phyloP scores from a whole-genome alignment of 2,797 vertebrate genomes.

The Amazonetta brasiliensis region DNA sequence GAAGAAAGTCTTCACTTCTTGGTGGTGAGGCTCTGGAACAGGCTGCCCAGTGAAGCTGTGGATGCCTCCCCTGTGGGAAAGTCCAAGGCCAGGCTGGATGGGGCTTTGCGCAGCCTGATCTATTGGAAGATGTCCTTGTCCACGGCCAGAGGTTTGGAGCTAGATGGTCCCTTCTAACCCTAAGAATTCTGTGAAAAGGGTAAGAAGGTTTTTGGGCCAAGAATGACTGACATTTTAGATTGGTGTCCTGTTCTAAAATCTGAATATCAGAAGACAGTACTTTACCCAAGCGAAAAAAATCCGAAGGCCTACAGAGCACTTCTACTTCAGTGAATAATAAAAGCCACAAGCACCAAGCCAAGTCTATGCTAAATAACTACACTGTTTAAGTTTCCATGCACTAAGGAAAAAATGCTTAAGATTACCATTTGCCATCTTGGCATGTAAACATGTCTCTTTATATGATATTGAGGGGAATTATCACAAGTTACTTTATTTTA shows the following conservation, averaged over 20 bases:
- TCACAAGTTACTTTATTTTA: background rate
- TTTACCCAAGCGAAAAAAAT: background rate
- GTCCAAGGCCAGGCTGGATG: no score
- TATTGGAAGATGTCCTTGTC: no score
- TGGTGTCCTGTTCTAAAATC: background rate
- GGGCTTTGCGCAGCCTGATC: no score
- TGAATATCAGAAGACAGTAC: background rate
- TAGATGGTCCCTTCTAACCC: no score
- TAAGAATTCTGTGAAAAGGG: background rate
- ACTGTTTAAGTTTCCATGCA: accelerated
- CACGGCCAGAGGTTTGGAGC: no score
- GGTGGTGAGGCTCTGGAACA: background rate
- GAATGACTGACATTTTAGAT: background rate
- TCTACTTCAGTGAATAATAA: background rate
- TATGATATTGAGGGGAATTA: background rate
- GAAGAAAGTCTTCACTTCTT: background rate
- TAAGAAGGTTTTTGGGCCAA: background rate
- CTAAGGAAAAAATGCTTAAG: background rate
- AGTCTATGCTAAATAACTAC: background rate
- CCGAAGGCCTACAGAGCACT: background rate
- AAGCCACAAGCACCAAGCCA: background rate
- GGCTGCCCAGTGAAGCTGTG: no score
- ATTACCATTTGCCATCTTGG: background rate
- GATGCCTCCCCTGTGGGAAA: no score
- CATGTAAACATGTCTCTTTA: background rate